phyloP scores from a whole-genome alignment of 1,140 invertebrate genomes.

The Drosophila ficusphila region DNA sequence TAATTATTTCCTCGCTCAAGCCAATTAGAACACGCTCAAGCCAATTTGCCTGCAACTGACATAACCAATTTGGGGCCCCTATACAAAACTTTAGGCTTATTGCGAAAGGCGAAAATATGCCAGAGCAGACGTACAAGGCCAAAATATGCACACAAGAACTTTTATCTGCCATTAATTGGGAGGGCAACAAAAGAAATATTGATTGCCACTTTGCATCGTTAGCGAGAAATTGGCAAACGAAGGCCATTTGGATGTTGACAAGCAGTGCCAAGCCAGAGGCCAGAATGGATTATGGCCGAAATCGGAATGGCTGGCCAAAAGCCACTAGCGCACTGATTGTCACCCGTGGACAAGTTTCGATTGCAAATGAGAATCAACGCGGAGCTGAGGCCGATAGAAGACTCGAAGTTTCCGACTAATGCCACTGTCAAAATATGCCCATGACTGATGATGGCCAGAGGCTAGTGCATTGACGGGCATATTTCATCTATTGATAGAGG shows the following conservation, averaged over 20 bases:
- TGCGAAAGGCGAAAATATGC: slow-evolving; percentile 17
- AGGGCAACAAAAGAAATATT: slow-evolving; percentile 12
- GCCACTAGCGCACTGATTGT: slow-evolving; percentile 62
- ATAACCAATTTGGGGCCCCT: slow-evolving; percentile 46
- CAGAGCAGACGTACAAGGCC: neutral
- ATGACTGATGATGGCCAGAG: slow-evolving; percentile 68
- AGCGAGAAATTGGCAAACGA: neutral
- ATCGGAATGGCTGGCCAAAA: slow-evolving; percentile 1
- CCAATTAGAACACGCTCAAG: no score
- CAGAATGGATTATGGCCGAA: slow-evolving; percentile 15
- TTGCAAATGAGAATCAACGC: slow-evolving; percentile 65
- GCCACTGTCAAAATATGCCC: slow-evolving; percentile 78
- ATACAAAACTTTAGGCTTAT: slow-evolving; percentile 47
- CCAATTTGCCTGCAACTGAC: slow-evolving; percentile 60
- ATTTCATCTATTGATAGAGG: slow-evolving; percentile 68
- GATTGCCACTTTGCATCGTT: slow-evolving; percentile 34
- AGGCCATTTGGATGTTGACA: slow-evolving; percentile 7
- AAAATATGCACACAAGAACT: slow-evolving; percentile 30
- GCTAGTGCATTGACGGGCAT: slow-evolving; percentile 51
- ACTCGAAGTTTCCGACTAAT: slow-evolving; percentile 55
- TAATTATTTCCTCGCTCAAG: neutral
- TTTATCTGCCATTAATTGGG: slow-evolving; percentile 33
- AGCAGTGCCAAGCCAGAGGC: slow-evolving; percentile 1
- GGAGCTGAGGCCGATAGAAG: slow-evolving; percentile 1
- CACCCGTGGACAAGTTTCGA: slow-evolving; percentile 61